Evolutionary conservation across 2,888 invertebrate species (phyloP), one percentile per base, ranked within the genome.

Genomic region (Xestoiulus laeticollis): DNA sequence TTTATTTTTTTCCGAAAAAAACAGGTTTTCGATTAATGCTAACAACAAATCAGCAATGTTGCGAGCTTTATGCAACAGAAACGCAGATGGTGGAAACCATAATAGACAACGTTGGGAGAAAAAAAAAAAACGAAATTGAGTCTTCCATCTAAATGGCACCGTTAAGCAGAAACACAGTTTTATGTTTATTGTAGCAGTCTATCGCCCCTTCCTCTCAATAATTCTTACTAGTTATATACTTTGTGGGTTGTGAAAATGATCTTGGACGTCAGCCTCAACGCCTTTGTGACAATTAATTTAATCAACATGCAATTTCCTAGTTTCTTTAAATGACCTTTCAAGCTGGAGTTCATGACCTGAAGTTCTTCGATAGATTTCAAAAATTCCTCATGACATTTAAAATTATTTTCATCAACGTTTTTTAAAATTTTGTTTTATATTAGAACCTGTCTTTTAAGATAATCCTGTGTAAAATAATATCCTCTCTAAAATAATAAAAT

Each of bases 131-230:
- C 53, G 53, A 53, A 53, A 53, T 53, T 53, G 53, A 53, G 53
- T n/a, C 53, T 53, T n/a, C 53, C n/a, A 53, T 53, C 53, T 53
- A 53, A 53, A 53, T n/a, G 53, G 53, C 53, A n/a, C n/a, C 53
- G 53, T 53, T 53, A 53, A n/a, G 12, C 53, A 53, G 53, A 53
- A 53, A 53, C n/a, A 53, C n/a, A 53, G 19, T 53, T 53, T 53
- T 53, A 53, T 53, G 53, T 53, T 53, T 53, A 53, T 53, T 53
- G 53, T 53, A 53, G 53, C 53, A 53, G 53, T n/a, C n/a, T 53
- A n/a, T 53, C n/a, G n/a, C n/a, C n/a, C 53, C 10, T 53, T 53
- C n/a, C 53, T n/a, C 53, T 53, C 53, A 19, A 53, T 53, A 53
- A 53, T 53, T 53, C 53, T 53, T 53, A 53, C 53, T 53, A 53